Conservation (phyloP, 2,888 invertebrate genomes). For the Hedychridium roseum region DNA sequence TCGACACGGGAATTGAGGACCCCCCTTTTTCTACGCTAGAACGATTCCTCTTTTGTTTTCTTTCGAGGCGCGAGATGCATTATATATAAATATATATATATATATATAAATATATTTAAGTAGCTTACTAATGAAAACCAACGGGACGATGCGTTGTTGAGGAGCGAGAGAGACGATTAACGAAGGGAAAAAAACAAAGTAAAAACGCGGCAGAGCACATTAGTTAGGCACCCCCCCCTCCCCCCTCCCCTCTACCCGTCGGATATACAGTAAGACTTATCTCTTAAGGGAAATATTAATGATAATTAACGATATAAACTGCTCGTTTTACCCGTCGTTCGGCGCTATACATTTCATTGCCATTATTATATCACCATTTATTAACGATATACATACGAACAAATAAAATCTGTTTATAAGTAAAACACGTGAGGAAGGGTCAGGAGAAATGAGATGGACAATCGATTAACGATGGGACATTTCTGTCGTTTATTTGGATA, state of each 20-base stretch:
- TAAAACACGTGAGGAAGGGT: slow-evolving; percentile 33
- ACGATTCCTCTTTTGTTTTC: no score
- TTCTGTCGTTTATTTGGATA: no score
- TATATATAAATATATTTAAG: slow-evolving; percentile 46
- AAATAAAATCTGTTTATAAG: slow-evolving; percentile 62
- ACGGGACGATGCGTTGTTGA: slow-evolving; percentile 3
- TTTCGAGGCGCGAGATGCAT: no score
- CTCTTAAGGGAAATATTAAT: slow-evolving; percentile 50
- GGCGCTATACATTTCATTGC: slow-evolving; percentile 63
- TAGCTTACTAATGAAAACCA: slow-evolving; percentile 44
- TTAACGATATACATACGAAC: slow-evolving; percentile 59
- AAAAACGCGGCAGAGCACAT: slow-evolving; percentile 50
- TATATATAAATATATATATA: slow-evolving; percentile 24
- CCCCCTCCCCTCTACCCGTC: no score
- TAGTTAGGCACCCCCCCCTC: slow-evolving; percentile 55
- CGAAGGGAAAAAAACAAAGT: slow-evolving; percentile 20
- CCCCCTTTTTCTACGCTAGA: no score
- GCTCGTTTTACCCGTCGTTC: slow-evolving; percentile 62
- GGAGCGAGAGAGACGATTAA: slow-evolving; percentile 27
- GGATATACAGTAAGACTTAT: slow-evolving; percentile 44
- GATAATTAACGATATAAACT: slow-evolving; percentile 58
- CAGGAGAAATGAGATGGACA: neutral
- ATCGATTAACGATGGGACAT: neutral
- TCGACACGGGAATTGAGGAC: no score
- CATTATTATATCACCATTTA: slow-evolving; percentile 62